Base-by-base conservation (phyloP, 1,140 invertebrate species). In the Saxidomus purpurata region DNA sequence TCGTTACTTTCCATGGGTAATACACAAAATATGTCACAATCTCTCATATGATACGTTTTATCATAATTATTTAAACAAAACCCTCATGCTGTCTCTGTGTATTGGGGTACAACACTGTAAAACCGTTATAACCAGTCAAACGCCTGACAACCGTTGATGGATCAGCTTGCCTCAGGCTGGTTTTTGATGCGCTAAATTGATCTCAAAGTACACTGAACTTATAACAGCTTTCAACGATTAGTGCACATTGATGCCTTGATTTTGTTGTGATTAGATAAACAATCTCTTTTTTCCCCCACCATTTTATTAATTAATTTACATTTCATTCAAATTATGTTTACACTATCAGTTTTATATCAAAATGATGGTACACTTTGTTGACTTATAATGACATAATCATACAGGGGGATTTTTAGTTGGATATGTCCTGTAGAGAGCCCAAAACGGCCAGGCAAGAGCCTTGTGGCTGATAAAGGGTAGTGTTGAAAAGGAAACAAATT, bases 41-140 rank as follows among this genome's bases (percentile, higher is more conserved):
- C n/a, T 55, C 3, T 55, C n/a, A 63, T 63, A 63, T 55, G 22
- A 55, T 63, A 63, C n/a, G 59, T 63, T 63, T 63, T n/a, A n/a
- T n/a, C 28, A 1, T 22, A 28, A 28, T 63, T 28, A 71, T 71
- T 28, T 38, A 19, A 71, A 71, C 31, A 71, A 36, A 38, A 38
- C 34, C 34, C n/a, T 28, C 0, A 28, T 38, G 67, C 36, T 9
- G 17, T 36, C 4, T 31, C 34, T 38, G 67, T 71, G 67, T 71
- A 71, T 71, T 71, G 67, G 76, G 76, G 76, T 79, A 79, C 47
- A 15, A 79, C 43, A 49, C 28, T 15, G 76, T 79, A 52, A 79
- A 79, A 79, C 76, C 49, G 76, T 79, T 79, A 79, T 49, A 79
- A 36, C 76, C 43, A 36, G 76, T 79, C 76, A 79, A 19, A 47